phyloP scores from a whole-genome alignment of 2,113 vertebrate species.

The Lepus europaeus region DNA sequence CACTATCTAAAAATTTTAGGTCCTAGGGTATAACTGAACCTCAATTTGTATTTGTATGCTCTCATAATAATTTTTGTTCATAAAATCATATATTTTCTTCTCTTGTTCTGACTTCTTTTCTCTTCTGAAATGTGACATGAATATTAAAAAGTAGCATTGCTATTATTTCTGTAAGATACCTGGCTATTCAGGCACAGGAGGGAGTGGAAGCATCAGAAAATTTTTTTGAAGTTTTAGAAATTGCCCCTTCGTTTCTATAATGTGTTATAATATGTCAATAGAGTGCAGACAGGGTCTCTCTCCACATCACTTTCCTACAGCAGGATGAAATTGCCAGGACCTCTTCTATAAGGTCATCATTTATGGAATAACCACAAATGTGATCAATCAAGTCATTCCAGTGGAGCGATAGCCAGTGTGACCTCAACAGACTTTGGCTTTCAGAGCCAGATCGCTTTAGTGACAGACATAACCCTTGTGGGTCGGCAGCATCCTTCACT shows the following conservation, averaged over 20 bases:
- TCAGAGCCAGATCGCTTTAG: conserved; percentile 73
- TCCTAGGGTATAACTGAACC: conserved; percentile 36
- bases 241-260: conserved; percentile 48
- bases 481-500: conserved; percentile 76
- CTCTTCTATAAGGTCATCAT: conserved; percentile 62
- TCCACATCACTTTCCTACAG: conserved; percentile 20
- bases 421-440: conserved; percentile 73
- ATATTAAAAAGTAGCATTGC: conserved; percentile 16
- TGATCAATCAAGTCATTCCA: conserved; percentile 79
- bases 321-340: conserved; percentile 17
- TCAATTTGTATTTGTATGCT: conserved; percentile 43
- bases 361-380: conserved; percentile 74
- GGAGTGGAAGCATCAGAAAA: not conserved
- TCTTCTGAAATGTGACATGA: not conserved
- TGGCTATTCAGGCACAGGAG: conserved; percentile 16
- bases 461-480: conserved; percentile 78
- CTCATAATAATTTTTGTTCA: not conserved
- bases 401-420: conserved; percentile 70
- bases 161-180: not conserved
- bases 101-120: not conserved
- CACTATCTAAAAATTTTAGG: not conserved
- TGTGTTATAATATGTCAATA: not conserved
- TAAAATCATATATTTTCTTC: conserved; percentile 7
- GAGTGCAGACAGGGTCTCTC: conserved; percentile 3
- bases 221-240: conserved; percentile 49